A percentile compares a stretch with the other conserved stretches of the same genome.
phyloP scores from a whole-genome alignment of 2,888 invertebrate species.

The Lacanobia wlatinum region DNA sequence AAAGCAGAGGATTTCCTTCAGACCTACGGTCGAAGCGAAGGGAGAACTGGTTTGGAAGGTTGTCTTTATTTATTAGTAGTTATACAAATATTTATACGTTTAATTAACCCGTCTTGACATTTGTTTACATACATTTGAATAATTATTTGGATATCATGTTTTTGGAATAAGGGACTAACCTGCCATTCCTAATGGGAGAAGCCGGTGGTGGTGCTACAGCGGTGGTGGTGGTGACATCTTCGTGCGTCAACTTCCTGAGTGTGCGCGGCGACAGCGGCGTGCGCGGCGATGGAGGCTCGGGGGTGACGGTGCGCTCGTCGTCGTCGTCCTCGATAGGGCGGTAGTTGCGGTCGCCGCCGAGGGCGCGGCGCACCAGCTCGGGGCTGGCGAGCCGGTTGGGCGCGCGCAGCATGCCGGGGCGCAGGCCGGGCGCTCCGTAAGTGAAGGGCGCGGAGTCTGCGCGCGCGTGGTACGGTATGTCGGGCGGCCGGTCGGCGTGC shows the following conservation, averaged over 20 bases:
- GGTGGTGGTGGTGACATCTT: slow-evolving; percentile 83
- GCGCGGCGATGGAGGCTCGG: slow-evolving; percentile 76
- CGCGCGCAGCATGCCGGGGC: slow-evolving; percentile 92
- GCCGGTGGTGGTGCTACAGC: slow-evolving; percentile 67
- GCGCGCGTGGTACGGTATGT: slow-evolving; percentile 97
- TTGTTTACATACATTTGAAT: slow-evolving; percentile 52
- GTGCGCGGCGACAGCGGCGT: slow-evolving; percentile 83
- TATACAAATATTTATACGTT: slow-evolving; percentile 57
- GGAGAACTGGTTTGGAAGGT: slow-evolving; percentile 72
- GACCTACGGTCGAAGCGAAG: slow-evolving; percentile 53
- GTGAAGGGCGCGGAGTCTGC: slow-evolving; percentile 97
- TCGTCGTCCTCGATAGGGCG: slow-evolving; percentile 85
- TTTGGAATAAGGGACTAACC: slow-evolving; percentile 72
- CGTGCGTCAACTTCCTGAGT: slow-evolving; percentile 83
- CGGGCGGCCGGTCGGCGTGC: slow-evolving; percentile 86
- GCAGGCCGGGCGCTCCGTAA: slow-evolving; percentile 93
- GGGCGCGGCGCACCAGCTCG: slow-evolving; percentile 95
- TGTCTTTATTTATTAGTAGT: slow-evolving; percentile 66
- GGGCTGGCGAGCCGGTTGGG: slow-evolving; percentile 95
- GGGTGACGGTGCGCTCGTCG: slow-evolving; percentile 83
- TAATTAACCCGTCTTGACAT: slow-evolving; percentile 41
- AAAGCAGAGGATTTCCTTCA: slow-evolving; percentile 65
- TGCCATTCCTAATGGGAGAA: slow-evolving; percentile 83
- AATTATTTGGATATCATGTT: slow-evolving; percentile 40
- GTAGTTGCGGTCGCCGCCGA: slow-evolving; percentile 84